Percentiles rank a stretch among this genome's conserved stretches.
Evolutionary conservation across 2,113 vertebrate genomes (phyloP).

Genomic region (Phaethon lepturus): DNA sequence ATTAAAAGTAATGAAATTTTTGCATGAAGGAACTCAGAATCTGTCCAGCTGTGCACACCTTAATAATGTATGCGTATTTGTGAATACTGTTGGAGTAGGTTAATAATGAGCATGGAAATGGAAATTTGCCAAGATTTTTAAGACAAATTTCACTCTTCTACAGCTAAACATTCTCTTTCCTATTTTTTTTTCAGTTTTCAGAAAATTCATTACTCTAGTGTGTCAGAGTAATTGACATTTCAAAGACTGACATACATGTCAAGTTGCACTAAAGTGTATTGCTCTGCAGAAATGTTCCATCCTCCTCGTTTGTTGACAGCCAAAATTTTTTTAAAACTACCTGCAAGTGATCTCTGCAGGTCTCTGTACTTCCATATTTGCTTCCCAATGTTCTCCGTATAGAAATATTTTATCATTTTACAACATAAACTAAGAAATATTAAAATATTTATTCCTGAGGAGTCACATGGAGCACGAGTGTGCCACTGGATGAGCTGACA

Average conservation of each 20-base stretch:
- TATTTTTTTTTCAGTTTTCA: slow-evolving; percentile 46
- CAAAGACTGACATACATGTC: slow-evolving; percentile 24
- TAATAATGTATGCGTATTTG: slow-evolving; percentile 21
- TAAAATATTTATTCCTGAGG: background rate
- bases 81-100: slow-evolving; percentile 16
- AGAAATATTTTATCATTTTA: background rate
- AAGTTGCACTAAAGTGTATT: background rate
- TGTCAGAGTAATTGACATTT: slow-evolving; percentile 49
- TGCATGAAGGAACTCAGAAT: background rate
- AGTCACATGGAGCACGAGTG: background rate
- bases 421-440: background rate
- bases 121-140: slow-evolving; percentile 21
- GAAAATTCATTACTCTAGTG: slow-evolving; percentile 43
- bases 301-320: background rate
- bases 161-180: slow-evolving; percentile 12
- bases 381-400: background rate
- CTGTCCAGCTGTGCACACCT: background rate
- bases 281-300: slow-evolving; percentile 18
- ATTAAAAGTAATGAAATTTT: slow-evolving; percentile 9
- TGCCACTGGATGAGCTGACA: background rate
- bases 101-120: slow-evolving; percentile 44
- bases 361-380: rapidly evolving
- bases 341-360: background rate
- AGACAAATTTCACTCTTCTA: slow-evolving; percentile 18
- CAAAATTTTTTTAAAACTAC: background rate